Base-by-base conservation (phyloP, 2,888 invertebrate species). In the Blastobasis lacticolella region DNA sequence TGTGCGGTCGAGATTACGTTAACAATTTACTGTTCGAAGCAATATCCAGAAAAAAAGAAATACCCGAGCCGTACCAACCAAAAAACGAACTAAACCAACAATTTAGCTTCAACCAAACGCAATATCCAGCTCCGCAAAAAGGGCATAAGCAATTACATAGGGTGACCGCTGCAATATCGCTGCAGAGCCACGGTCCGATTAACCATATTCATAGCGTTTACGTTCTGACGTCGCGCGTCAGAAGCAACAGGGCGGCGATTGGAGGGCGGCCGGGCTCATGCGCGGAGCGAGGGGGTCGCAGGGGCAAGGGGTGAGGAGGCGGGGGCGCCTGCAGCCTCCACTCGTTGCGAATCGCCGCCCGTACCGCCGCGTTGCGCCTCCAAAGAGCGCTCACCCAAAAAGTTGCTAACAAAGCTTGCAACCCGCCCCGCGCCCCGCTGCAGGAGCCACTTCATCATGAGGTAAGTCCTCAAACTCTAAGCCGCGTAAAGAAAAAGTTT, bases 201-300 rank as follows among this genome's bases (percentile, higher is more conserved):
- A 81, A 78, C 69, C 79, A 81, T 84, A 84, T 85, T 86, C 85
- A 83, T 83, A 72, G 77, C 81, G 77, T 80, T 82, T 77, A 76
- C 75, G 78, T 79, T 81, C 78, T 79, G 83, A 81, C 78, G 72
- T 82, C 69, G 69, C 67, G 72, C 71, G 69, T 73, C 71, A 75
- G 84, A 87, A 83, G 86, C 87, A 88, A 88, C 87, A 87, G 86
- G 87, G 78, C 81, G 69, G 73, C 75, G 71, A 81, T 78, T 81
- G 80, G 79, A 70, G 76, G 74, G 73, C 63, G 60, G 64, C 59
- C 49, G 57, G 60, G 73, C 75, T 72, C 83, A 75, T 77, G 84
- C 84, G 84, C 71, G 60, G 55, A 54, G 61, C 50, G 42, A 46
- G 49, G 49, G 45, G 48, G 52, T 58, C 61, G 57, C 58, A 56